Evolutionary conservation across 2,888 invertebrate species (phyloP), one percentile per base, ranked within the genome.

Genomic region (Litoditis marina): DNA sequence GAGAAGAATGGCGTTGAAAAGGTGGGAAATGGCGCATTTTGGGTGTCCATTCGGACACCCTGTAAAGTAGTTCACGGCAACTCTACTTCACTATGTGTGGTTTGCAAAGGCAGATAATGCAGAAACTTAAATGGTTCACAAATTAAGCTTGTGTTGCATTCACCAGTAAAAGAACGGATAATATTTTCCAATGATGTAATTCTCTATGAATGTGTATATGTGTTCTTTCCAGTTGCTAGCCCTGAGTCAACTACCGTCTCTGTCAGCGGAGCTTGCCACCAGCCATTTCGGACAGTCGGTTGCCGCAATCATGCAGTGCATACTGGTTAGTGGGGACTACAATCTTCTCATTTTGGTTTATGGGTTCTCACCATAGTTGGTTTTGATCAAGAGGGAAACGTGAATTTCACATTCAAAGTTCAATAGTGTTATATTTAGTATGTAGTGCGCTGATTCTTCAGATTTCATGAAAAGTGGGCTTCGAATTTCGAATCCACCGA

Each of bases 1-100:
- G 51, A 62, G 1, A 46, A 50, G 27, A 59, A 55, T 7, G 71
- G 68, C 1, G 66, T 74, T 22, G 60, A 66, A 30, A 69, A 68
- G 46, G 59, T 71, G n/a, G 2, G 67, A 68, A n/a, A 8, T 65
- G 11, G 42, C 63, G n/a, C n/a, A n/a, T n/a, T n/a, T n/a, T n/a
- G n/a, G n/a, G n/a, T n/a, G n/a, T n/a, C 0, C 66, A 62, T 13
- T n/a, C n/a, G n/a, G n/a, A n/a, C n/a, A n/a, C n/a, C n/a, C n/a
- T n/a, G n/a, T n/a, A n/a, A n/a, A n/a, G n/a, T n/a, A n/a, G n/a
- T n/a, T n/a, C n/a, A n/a, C n/a, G n/a, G n/a, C n/a, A n/a, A n/a
- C n/a, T n/a, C n/a, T n/a, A n/a, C n/a, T n/a, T n/a, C n/a, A n/a
- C n/a, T n/a, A n/a, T n/a, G n/a, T n/a, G n/a, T n/a, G n/a, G n/a